Percentiles rank a stretch among this genome's conserved stretches.
These are phyloP conservation scores for Halocaridina rubra DNA, from an alignment of 2,888 invertebrate genomes.

Conservation along the genomic window DNA sequence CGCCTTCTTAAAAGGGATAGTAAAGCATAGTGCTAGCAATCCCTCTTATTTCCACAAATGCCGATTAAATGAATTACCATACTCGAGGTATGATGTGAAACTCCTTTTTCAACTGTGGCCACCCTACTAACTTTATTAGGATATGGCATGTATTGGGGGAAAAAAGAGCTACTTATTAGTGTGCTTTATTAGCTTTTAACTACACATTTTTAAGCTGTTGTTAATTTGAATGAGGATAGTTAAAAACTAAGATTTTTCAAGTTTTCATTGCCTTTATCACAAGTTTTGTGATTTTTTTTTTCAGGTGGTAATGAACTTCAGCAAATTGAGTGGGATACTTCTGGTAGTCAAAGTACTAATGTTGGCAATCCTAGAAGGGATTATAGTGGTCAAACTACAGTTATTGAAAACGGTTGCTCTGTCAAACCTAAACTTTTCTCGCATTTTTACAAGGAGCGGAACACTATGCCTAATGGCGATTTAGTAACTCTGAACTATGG, in stretches of 20 bases:
- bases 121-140: too few relatives aligned
- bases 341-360: not conserved
- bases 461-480: slow-evolving; percentile 39
- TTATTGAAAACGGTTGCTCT: slow-evolving; percentile 64
- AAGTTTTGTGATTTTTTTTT: not conserved
- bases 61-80: too few relatives aligned
- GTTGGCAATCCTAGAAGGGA: not conserved
- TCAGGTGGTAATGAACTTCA: slow-evolving; percentile 25
- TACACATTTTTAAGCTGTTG: too few relatives aligned
- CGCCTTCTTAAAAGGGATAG: too few relatives aligned
- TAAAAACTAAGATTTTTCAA: not conserved
- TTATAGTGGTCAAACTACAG: slow-evolving; percentile 59
- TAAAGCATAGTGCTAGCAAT: too few relatives aligned
- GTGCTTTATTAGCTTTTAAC: too few relatives aligned
- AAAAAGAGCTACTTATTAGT: too few relatives aligned
- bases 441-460: slow-evolving; percentile 63
- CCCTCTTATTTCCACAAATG: too few relatives aligned
- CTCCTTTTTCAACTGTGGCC: too few relatives aligned
- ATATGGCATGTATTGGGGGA: too few relatives aligned
- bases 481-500: slow-evolving; percentile 46
- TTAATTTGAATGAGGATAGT: too few relatives aligned
- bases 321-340: slow-evolving; percentile 31
- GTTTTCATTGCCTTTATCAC: not conserved
- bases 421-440: slow-evolving; percentile 64
- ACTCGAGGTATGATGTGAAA: too few relatives aligned